These are phyloP conservation scores for Heliconius sara DNA, from an alignment of 2,888 invertebrate species.

Conservation along the genomic window DNA sequence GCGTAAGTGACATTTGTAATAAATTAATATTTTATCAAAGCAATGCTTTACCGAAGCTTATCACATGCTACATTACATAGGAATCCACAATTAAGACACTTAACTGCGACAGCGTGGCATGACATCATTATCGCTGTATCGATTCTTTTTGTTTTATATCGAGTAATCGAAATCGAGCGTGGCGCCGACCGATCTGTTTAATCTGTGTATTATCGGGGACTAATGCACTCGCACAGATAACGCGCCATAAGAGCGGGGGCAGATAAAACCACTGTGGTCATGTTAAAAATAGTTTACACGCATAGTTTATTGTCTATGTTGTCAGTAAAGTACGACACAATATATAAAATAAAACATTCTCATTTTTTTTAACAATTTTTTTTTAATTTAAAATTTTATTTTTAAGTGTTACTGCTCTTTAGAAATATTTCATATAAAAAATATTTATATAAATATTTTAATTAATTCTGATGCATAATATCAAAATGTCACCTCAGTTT, in stretches of 20 bases:
- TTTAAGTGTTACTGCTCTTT: background rate
- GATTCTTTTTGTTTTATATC: conserved; percentile 79
- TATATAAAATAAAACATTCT: background rate
- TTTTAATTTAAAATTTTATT: background rate
- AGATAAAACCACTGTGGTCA: conserved; percentile 82
- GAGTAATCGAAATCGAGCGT: conserved; percentile 78
- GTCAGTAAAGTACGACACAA: conserved; percentile 52
- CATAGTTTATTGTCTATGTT: conserved; percentile 73
- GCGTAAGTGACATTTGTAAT: conserved; percentile 17
- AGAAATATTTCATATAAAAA: no score
- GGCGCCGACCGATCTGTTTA: conserved; percentile 82
- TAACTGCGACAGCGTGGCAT: conserved; percentile 68
- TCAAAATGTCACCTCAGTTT: no score
- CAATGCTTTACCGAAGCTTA: conserved; percentile 38
- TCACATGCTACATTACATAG: conserved; percentile 59
- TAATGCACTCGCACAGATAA: conserved; percentile 82
- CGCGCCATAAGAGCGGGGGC: conserved; percentile 79
- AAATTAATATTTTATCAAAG: conserved; percentile 29
- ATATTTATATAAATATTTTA: no score
- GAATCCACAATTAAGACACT: conserved; percentile 80
- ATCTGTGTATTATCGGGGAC: conserved; percentile 81
- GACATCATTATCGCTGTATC: conserved; percentile 80
- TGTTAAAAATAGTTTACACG: conserved; percentile 83
- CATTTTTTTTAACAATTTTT: background rate
- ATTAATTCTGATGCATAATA: no score